Percentiles rank a stretch among this genome's conserved stretches.
These are phyloP conservation scores for Ginglymostoma cirratum DNA, from an alignment of 2,113 vertebrate species.

Conservation along the genomic window DNA sequence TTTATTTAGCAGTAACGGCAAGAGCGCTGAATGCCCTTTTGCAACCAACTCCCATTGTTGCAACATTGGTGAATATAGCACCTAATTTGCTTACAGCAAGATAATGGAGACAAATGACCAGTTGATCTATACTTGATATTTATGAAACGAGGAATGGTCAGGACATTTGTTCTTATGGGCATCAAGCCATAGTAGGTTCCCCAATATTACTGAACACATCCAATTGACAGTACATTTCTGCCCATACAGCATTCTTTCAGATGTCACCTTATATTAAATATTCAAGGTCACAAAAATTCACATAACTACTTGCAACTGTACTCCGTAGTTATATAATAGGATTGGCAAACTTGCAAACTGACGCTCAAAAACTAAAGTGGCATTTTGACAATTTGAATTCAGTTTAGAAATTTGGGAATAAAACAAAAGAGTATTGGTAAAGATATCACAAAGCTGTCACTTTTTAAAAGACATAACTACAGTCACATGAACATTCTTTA, in stretches of 20 bases:
- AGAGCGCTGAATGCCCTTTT: neutral
- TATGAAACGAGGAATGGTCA: neutral
- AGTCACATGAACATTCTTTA: neutral
- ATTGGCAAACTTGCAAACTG: neutral
- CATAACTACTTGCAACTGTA: too few relatives aligned
- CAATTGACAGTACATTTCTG: neutral
- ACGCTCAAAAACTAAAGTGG: neutral
- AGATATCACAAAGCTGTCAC: neutral
- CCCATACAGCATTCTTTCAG: neutral
- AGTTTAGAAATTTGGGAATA: neutral
- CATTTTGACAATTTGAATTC: neutral
- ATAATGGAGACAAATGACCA: neutral
- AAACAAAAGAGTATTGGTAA: neutral
- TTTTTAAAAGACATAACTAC: neutral
- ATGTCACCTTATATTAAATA: neutral
- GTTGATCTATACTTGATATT: neutral
- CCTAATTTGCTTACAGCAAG: neutral
- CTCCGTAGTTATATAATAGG: too few relatives aligned
- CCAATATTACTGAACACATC: neutral
- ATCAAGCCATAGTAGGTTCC: neutral
- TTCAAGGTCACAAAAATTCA: neutral
- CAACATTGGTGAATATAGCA: neutral
- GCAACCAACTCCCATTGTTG: neutral
- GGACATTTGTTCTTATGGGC: neutral
- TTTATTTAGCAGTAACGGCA: neutral